A percentile compares a stretch with the other conserved stretches of the same genome.
Evolutionary conservation across 2,888 invertebrate genomes (phyloP).

Genomic region (Xestia xanthographa): DNA sequence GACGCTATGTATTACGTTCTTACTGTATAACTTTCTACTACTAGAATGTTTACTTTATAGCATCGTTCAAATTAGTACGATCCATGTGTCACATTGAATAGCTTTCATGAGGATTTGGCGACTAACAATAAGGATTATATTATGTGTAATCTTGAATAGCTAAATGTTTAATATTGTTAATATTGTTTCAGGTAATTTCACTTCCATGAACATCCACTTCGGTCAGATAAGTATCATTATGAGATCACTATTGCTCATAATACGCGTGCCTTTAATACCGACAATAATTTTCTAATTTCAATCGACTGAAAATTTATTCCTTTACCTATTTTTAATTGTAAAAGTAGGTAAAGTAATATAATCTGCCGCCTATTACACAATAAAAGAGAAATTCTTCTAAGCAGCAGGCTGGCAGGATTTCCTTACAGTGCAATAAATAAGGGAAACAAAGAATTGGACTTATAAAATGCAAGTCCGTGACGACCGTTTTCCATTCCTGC

Average conservation of each 20-base stretch:
- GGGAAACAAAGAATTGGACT: conserved; percentile 33
- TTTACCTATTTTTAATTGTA: neutral
- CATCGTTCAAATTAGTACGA: neutral
- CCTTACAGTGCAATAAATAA: conserved; percentile 29
- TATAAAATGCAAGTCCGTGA: conserved; percentile 55
- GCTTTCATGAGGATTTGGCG: neutral
- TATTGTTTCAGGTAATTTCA: conserved; percentile 63
- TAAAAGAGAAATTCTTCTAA: conserved; percentile 23
- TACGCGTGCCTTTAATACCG: neutral
- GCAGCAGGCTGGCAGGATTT: conserved; percentile 24
- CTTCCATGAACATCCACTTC: conserved; percentile 1
- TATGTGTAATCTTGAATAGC: neutral
- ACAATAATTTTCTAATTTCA: neutral
- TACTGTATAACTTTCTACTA: neutral
- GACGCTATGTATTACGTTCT: neutral
- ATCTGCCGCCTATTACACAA: conserved; percentile 13
- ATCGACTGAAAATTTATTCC: neutral
- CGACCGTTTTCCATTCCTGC: conserved; percentile 44
- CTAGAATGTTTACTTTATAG: neutral
- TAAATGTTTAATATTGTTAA: conserved; percentile 28
- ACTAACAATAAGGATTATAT: neutral
- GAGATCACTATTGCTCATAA: neutral
- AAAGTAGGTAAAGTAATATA: conserved; percentile 1
- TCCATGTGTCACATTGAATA: neutral
- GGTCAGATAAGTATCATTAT: conserved; percentile 28